Conservation (phyloP, 2,797 vertebrate genomes). For the Pterois miles region DNA sequence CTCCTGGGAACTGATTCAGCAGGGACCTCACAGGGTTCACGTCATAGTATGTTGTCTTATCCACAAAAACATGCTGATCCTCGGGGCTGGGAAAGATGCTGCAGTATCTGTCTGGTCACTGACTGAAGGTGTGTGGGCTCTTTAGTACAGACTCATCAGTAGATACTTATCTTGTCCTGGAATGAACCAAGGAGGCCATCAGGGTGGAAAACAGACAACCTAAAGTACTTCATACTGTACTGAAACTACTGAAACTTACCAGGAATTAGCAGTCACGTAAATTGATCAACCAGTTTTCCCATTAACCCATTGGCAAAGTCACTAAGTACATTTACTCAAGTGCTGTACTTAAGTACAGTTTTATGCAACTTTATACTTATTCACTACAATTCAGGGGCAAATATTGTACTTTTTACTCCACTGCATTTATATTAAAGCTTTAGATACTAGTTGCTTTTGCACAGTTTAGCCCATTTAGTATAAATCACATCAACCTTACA, state of each 20-base stretch:
- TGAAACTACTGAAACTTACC: constrained; percentile 3
- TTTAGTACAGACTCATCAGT: constrained; percentile 38
- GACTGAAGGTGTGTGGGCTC: background rate
- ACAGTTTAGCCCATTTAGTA: background rate
- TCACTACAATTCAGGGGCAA: background rate
- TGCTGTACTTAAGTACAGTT: background rate
- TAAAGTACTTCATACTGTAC: constrained; percentile 6
- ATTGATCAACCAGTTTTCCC: background rate
- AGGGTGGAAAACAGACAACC: constrained; percentile 27
- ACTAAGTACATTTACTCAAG: background rate
- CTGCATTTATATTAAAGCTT: background rate
- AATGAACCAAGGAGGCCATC: constrained; percentile 32
- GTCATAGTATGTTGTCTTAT: constrained; percentile 1
- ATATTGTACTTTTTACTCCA: background rate
- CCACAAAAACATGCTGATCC: constrained; percentile 16
- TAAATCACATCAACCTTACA: background rate
- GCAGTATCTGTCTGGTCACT: constrained; percentile 6
- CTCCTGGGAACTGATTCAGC: constrained; percentile 12
- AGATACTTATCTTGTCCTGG: constrained; percentile 59
- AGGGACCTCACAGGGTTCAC: constrained; percentile 14
- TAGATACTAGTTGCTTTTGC: background rate
- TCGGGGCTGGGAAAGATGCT: constrained; percentile 26
- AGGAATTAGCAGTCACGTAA: constrained; percentile 1
- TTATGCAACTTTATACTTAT: background rate
- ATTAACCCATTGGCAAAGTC: no score